Conservation (phyloP, 2,113 vertebrate genomes). For the Garra rufa region DNA sequence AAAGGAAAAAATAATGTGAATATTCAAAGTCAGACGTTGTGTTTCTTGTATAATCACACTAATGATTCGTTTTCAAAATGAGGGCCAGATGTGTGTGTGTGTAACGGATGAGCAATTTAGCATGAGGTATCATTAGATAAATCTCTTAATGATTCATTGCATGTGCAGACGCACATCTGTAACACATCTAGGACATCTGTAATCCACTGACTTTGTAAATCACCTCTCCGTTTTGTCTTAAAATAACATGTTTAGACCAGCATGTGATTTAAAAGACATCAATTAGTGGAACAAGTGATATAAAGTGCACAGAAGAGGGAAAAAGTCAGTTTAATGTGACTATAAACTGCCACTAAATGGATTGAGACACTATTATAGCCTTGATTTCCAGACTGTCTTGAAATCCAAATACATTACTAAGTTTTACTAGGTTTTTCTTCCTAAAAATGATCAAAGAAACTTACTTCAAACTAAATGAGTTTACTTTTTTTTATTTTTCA, state of each 20-base stretch:
- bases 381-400: too few relatives aligned
- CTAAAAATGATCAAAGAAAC: too few relatives aligned
- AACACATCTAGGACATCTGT: background rate
- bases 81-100: slow-evolving; percentile 1
- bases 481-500: too few relatives aligned
- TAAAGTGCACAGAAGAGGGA: background rate
- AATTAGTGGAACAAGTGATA: background rate
- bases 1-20: slow-evolving; percentile 9
- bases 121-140: slow-evolving; percentile 31
- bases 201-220: background rate
- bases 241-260: background rate
- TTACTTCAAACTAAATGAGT: too few relatives aligned
- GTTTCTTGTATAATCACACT: background rate
- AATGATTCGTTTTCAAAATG: background rate
- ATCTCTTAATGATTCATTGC: slow-evolving; percentile 27
- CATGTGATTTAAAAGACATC: background rate
- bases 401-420: too few relatives aligned
- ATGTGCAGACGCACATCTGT: slow-evolving; percentile 11
- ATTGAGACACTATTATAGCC: background rate
- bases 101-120: background rate
- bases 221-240: background rate
- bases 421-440: too few relatives aligned
- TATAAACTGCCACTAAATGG: background rate
- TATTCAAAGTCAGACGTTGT: background rate
- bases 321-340: background rate